phyloP scores from a whole-genome alignment of 2,797 vertebrate species.

The Simalia tracyae region DNA sequence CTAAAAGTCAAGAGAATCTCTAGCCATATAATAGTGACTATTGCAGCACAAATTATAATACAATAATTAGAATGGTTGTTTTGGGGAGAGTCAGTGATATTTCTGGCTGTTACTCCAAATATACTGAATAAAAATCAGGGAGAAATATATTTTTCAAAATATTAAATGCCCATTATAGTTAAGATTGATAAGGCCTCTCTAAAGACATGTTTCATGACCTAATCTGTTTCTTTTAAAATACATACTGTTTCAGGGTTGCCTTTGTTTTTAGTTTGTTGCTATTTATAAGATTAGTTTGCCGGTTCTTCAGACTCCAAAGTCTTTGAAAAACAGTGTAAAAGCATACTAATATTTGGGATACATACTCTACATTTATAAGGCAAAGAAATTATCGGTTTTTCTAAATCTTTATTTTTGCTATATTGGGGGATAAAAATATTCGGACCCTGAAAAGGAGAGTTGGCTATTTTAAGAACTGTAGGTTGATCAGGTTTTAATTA shows the following conservation, averaged over 20 bases:
- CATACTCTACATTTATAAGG: background rate
- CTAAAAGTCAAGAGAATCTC: constrained; percentile 35
- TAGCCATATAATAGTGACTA: constrained; percentile 57
- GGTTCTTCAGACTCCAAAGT: constrained; percentile 10
- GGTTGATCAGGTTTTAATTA: background rate
- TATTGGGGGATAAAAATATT: background rate
- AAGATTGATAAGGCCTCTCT: constrained; percentile 17
- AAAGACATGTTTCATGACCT: constrained; percentile 25
- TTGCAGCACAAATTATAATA: background rate
- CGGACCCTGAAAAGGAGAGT: constrained; percentile 14
- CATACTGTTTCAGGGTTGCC: background rate
- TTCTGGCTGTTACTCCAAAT: constrained; percentile 10
- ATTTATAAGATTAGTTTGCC: background rate
- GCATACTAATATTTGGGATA: background rate
- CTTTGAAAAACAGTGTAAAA: background rate
- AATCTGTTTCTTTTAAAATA: background rate
- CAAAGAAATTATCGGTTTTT: background rate
- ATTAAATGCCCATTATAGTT: background rate
- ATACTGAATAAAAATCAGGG: constrained; percentile 15
- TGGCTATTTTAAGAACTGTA: background rate
- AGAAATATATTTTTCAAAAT: constrained; percentile 27
- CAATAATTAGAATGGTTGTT: background rate
- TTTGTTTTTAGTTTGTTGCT: constrained; percentile 10
- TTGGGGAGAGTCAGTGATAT: background rate
- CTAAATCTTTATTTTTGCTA: background rate